A percentile compares a stretch with the other conserved stretches of the same genome.
These are phyloP conservation scores for Cervus canadensis DNA, from an alignment of 2,113 vertebrate species.

Conservation along the genomic window DNA sequence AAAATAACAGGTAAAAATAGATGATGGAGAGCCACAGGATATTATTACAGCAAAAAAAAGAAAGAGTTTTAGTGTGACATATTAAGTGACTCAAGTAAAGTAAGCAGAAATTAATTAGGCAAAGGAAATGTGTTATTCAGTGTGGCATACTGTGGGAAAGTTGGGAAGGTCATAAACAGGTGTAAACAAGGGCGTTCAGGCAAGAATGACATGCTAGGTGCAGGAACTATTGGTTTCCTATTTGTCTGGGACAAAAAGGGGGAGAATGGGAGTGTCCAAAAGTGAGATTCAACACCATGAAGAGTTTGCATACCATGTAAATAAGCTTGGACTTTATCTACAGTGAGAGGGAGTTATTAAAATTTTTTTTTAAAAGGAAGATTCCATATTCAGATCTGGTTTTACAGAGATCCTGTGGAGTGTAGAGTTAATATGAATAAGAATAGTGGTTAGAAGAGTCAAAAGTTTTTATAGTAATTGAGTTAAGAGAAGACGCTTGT, in stretches of 20 bases:
- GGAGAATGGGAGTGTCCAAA: not conserved
- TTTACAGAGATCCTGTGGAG: not conserved
- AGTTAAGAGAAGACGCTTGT: not conserved
- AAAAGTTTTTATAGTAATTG: not conserved
- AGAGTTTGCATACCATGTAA: not conserved
- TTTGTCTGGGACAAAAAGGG: not conserved
- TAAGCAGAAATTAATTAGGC: not conserved
- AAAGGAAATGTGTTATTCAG: not conserved
- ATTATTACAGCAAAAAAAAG: not conserved
- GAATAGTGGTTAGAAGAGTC: not conserved
- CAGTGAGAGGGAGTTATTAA: not conserved
- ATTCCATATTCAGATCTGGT: not conserved
- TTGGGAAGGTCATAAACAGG: not conserved
- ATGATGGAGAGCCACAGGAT: not conserved
- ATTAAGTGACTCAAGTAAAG: not conserved
- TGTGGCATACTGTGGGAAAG: not conserved
- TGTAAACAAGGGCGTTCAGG: not conserved
- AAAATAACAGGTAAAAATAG: not conserved
- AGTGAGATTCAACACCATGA: not conserved
- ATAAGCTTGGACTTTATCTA: not conserved
- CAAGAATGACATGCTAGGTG: not conserved
- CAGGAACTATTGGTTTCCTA: not conserved
- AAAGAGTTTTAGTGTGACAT: not conserved
- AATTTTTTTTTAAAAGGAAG: not conserved
- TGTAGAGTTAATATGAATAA: not conserved